Evolutionary conservation across 2,888 invertebrate species (phyloP).

Genomic region (Pantelozetes paolii): DNA sequence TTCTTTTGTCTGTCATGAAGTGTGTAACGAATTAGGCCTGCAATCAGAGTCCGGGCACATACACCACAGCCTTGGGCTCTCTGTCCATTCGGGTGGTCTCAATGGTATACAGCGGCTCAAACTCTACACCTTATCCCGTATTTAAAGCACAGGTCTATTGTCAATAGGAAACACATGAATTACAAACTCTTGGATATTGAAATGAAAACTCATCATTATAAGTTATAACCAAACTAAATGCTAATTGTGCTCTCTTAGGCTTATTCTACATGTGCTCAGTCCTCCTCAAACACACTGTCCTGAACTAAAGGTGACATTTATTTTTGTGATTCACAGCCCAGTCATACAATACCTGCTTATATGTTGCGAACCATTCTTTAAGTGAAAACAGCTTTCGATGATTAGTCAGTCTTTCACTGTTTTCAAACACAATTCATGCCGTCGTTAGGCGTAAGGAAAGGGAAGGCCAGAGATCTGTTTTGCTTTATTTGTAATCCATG

Average conservation of each 20-base stretch:
- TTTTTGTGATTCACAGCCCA: neutral
- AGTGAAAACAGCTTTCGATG: neutral
- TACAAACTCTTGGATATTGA: conserved; percentile 1
- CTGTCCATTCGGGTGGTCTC: conserved; percentile 12
- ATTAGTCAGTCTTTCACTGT: neutral
- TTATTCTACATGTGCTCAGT: neutral
- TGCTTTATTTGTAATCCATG: neutral
- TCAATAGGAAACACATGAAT: conserved; percentile 11
- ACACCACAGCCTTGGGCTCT: neutral
- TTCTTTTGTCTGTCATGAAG: conserved; percentile 33
- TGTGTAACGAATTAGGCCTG: conserved; percentile 28
- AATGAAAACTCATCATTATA: conserved; percentile 20
- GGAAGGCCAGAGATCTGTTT: conserved; percentile 1
- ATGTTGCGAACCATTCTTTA: conserved; percentile 1
- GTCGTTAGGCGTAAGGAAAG: neutral
- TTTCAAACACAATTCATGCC: neutral
- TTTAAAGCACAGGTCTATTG: neutral
- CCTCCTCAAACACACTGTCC: neutral
- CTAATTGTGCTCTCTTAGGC: neutral
- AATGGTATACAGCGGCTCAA: neutral
- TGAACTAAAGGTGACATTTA: conserved; percentile 13
- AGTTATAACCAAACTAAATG: neutral
- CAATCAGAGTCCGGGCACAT: conserved; percentile 27
- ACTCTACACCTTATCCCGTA: neutral
- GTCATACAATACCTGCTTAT: conserved; percentile 3